These are phyloP conservation scores for Digitonthophagus gazella DNA, from an alignment of 2,888 invertebrate species.

Conservation along the genomic window DNA sequence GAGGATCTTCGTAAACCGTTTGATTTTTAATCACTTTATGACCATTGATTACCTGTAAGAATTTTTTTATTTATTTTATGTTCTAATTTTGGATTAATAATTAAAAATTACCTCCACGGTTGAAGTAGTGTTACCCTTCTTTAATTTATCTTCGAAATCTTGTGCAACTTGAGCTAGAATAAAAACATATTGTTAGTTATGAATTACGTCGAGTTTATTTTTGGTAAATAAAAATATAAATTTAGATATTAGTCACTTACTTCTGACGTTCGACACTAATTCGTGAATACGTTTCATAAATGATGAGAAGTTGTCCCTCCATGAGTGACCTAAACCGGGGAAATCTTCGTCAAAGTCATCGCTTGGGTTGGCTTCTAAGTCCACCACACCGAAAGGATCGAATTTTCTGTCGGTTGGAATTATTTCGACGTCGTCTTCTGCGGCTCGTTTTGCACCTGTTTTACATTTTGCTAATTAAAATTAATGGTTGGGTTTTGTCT, in stretches of 20 bases:
- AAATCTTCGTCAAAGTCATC: slow-evolving; percentile 2
- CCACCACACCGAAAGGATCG: background rate
- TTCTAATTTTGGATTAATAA: background rate
- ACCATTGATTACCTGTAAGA: slow-evolving; percentile 54
- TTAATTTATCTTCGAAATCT: slow-evolving; percentile 37
- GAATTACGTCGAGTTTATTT: no score
- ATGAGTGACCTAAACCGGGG: background rate
- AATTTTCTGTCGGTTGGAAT: background rate
- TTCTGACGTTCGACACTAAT: background rate
- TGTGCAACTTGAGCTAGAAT: background rate
- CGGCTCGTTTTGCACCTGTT: background rate
- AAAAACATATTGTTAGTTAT: no score
- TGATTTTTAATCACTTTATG: slow-evolving; percentile 57
- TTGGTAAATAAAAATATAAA: background rate
- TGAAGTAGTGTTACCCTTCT: slow-evolving; percentile 49
- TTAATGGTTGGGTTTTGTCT: no score
- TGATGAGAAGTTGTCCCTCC: background rate
- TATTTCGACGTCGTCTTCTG: background rate
- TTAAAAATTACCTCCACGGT: slow-evolving; percentile 45
- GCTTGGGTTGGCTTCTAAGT: slow-evolving; percentile 4
- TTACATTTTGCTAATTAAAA: no score
- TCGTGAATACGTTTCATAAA: background rate
- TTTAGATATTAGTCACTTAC: background rate
- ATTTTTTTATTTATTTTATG: no score
- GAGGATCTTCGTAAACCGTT: slow-evolving; percentile 51